A percentile compares a stretch with the other conserved stretches of the same genome.
These are phyloP conservation scores for Myioborus miniatus DNA, from an alignment of 2,797 vertebrate genomes.

Conservation along the genomic window DNA sequence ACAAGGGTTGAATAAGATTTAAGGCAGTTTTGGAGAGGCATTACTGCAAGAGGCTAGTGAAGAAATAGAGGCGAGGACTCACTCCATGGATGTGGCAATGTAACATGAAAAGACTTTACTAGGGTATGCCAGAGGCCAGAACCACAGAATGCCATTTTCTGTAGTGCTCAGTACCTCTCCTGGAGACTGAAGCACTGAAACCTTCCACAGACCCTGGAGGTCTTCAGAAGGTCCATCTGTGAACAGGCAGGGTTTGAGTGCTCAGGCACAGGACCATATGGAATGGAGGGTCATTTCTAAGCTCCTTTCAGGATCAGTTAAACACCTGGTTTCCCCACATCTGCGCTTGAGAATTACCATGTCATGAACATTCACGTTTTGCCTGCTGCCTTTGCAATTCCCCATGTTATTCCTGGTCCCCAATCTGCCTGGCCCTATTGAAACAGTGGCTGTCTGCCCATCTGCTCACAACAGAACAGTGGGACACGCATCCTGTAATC, in stretches of 20 bases:
- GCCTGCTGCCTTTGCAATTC: neutral
- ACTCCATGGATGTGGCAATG: rapidly evolving
- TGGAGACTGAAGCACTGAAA: neutral
- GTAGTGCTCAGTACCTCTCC: neutral
- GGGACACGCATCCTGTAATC: neutral
- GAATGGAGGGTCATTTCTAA: neutral
- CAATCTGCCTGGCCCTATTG: neutral
- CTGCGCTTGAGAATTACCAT: neutral
- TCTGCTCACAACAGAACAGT: neutral
- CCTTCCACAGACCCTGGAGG: neutral
- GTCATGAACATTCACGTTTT: neutral
- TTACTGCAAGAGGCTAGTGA: neutral
- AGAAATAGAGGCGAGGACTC: neutral
- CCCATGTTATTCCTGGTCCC: neutral
- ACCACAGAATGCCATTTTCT: neutral
- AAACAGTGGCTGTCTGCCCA: neutral
- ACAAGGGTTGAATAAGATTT: neutral
- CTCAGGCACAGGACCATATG: neutral
- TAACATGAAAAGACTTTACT: neutral
- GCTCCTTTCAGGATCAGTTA: neutral
- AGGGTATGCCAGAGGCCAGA: neutral
- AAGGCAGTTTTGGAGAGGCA: neutral
- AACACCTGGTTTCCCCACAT: neutral
- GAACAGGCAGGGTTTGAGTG: neutral
- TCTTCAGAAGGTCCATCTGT: neutral